Evolutionary conservation across 2,113 vertebrate genomes (phyloP), one percentile per base, ranked within the genome.

Genomic region (Toxostoma redivivum): DNA sequence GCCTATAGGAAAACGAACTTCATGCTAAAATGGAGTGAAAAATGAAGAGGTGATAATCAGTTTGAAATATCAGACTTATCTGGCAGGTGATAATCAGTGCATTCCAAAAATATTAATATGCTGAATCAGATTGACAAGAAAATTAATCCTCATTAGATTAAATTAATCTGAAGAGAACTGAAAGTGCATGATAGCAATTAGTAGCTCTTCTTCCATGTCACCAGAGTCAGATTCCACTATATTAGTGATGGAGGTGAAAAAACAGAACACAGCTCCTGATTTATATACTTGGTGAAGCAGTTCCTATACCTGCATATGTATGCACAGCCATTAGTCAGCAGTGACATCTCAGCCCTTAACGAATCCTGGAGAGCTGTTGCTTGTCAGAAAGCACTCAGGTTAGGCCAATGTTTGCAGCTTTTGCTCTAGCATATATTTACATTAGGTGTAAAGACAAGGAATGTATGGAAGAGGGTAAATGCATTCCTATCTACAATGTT

Each of bases 401-500:
- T 97, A 97, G 96, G 94, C 95, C 93, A 97, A 93, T 56, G 3
- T 95, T 81, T 95, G 88, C 92, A 95, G 94, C 93, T 97, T 98
- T 97, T 97, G 94, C 97, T 97, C 91, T 95, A 93, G 93, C 94
- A 82, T 96, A 96, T 94, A 97, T 96, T 97, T 96, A 96, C 96
- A 73, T 92, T 97, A 94, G 96, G 88, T 97, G 90, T 98, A 95
- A 98, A 97, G 96, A 96, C 96, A 97, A 91, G 97, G 97, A 98
- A 97, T 97, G 96, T 96, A 69, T 97, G 65, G 95, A 97, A 93
- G 88, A 94, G 95, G 97, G 97, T 97, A 95, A 97, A 97, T 97
- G 97, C 96, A 97, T 98, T 98, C 98, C 97, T 97, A 95, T 97
- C 95, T 80, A 62, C 85, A 72, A 97, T 97, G 92, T 97, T 98